Evolutionary conservation across 2,888 invertebrate genomes (phyloP), one percentile per base, ranked within the genome.

Genomic region (Chalcis sispes): DNA sequence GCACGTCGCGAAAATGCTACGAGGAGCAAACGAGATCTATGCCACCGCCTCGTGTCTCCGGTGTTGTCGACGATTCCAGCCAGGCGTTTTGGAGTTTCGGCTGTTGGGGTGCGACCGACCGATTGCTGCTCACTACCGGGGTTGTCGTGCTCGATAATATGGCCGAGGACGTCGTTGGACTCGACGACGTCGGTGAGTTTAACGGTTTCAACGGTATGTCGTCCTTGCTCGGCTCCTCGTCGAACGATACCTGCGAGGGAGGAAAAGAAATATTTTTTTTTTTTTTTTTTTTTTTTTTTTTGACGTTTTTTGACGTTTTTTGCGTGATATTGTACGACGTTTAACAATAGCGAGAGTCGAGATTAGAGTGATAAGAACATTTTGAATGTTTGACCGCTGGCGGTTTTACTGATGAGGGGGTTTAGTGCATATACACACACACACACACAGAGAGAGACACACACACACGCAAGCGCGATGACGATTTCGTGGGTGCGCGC

Each of bases 51-150:
- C n/a, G n/a, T 1, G 64, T 13, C 2, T 23, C 59, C 1, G 36
- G 20, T 15, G 32, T 32, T 32, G 32, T 59, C 62, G 8, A 27
- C 46, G n/a, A n/a, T 15, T 62, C 87, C 66, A 84, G 85, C 87
- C 87, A 87, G 48, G 85, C 86, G 66, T 85, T 86, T 77, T 85
- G 86, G 32, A 85, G 78, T 73, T 85, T 86, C 72, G 50, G 23
- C 18, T 61, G 40, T 25, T 61, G 50, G 4, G 70, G 50, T 25
- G 70, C 36, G 1, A 71, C n/a, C 27, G 32, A 10, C 10, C 29
- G 10, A 23, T n/a, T 46, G 20, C 7, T 50, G 23, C 23, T 58
- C 29, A 32, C 5, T 32, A 18, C 23, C 32, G 58, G 36, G 36
- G 36, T n/a, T 36, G 40, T 52, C 15, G 42, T 15, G 13, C 27